Evolutionary conservation across 2,888 invertebrate genomes (phyloP).

Genomic region (Eueremaeus valkanovi): DNA sequence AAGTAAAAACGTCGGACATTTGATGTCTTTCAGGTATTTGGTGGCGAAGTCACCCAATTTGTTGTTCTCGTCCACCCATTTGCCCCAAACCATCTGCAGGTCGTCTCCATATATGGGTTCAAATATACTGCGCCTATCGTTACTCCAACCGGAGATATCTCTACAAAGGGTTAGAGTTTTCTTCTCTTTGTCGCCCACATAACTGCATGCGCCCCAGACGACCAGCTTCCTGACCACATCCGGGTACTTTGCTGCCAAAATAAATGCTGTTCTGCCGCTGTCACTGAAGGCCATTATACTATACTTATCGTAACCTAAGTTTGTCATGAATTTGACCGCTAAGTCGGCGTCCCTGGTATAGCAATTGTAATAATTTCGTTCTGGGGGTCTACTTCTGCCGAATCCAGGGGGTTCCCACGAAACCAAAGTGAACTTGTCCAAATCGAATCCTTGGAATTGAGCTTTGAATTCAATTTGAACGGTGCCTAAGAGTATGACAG

Average conservation of each 20-base stretch:
- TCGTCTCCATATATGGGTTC: slow-evolving; percentile 68
- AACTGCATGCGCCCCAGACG: slow-evolving; percentile 73
- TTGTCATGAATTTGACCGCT: slow-evolving; percentile 50
- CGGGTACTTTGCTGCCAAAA: slow-evolving; percentile 68
- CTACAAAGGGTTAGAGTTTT: slow-evolving; percentile 57
- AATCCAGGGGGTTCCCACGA: slow-evolving; percentile 54
- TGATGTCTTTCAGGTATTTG: slow-evolving; percentile 59
- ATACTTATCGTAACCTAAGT: slow-evolving; percentile 63
- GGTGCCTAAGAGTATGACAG: slow-evolving; percentile 57
- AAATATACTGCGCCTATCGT: slow-evolving; percentile 68
- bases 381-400: slow-evolving; percentile 52
- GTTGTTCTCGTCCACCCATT: slow-evolving; percentile 58
- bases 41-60: slow-evolving; percentile 55
- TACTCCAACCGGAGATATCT: slow-evolving; percentile 66
- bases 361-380: slow-evolving; percentile 51
- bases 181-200: slow-evolving; percentile 65
- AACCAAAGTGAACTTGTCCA: slow-evolving; percentile 51
- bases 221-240: slow-evolving; percentile 66
- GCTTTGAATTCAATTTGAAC: slow-evolving; percentile 78
- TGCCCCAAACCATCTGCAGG: slow-evolving; percentile 36
- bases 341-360: slow-evolving; percentile 52
- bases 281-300: slow-evolving; percentile 85
- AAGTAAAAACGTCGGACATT: slow-evolving; percentile 71
- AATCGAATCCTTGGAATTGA: slow-evolving; percentile 57
- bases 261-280: slow-evolving; percentile 73